Evolutionary conservation across 2,888 invertebrate species (phyloP).

Genomic region (Blera fallax): DNA sequence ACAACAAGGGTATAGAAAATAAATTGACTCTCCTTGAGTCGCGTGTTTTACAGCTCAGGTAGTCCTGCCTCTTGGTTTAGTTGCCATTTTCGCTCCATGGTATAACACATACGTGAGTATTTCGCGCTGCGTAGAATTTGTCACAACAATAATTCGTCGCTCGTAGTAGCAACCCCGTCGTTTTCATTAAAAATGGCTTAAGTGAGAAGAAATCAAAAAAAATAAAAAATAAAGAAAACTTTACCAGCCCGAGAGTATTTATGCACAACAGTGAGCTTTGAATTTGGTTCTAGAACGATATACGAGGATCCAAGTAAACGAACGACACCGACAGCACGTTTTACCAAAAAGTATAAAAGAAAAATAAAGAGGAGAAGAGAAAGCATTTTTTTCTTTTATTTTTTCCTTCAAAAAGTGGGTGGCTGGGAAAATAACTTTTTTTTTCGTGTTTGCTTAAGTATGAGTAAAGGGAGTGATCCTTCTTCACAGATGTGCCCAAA

Average conservation of each 20-base stretch:
- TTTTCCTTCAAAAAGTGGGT: conserved; percentile 45
- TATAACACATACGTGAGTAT: conserved; percentile 52
- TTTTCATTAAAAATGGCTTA: conserved; percentile 71
- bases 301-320: conserved; percentile 57
- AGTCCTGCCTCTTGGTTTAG: conserved; percentile 61
- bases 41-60: conserved; percentile 65
- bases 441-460: conserved; percentile 24
- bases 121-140: conserved; percentile 72
- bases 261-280: conserved; percentile 67
- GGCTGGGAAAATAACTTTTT: conserved; percentile 47
- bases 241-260: conserved; percentile 56
- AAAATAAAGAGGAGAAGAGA: conserved; percentile 15
- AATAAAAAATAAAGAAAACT: conserved; percentile 13
- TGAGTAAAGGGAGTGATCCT: conserved; percentile 66
- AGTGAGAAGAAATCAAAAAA: conserved; percentile 41
- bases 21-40: conserved; percentile 69
- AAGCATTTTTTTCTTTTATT: conserved; percentile 12
- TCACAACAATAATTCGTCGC: conserved; percentile 70
- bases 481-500: conserved; percentile 71
- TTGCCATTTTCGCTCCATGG: background rate
- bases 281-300: conserved; percentile 62
- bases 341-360: conserved; percentile 40
- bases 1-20: conserved; percentile 64
- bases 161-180: conserved; percentile 65
- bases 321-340: conserved; percentile 62